A percentile compares a stretch with the other conserved stretches of the same genome.
phyloP scores from a whole-genome alignment of 2,888 invertebrate species.

The Campoplex nolae region DNA sequence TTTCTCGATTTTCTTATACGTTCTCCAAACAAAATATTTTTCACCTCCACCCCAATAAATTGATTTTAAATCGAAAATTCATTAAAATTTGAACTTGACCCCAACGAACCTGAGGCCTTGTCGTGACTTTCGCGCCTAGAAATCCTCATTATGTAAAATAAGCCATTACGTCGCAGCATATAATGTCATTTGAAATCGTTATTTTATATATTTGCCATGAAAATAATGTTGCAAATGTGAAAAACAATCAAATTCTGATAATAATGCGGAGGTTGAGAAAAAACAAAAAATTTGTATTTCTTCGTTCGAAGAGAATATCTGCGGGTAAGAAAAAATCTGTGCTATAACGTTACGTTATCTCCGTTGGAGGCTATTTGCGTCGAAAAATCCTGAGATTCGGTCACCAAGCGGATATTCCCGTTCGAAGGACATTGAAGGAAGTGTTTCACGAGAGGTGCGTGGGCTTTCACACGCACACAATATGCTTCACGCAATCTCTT shows the following conservation, averaged over 20 bases:
- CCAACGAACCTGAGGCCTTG: background rate
- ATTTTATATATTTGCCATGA: background rate
- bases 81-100: background rate
- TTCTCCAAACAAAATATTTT: background rate
- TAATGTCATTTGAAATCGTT: too few relatives aligned
- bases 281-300: background rate
- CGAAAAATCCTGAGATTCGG: constrained; percentile 59
- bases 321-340: background rate
- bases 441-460: constrained; percentile 36
- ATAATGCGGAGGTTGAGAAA: background rate
- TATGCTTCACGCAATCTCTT: too few relatives aligned
- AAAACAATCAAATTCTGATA: background rate
- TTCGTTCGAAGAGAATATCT: background rate
- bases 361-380: constrained; percentile 17
- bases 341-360: background rate
- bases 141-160: background rate
- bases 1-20: background rate
- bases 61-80: background rate
- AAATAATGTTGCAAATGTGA: background rate
- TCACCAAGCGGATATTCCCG: constrained; percentile 63
- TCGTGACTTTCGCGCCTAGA: background rate
- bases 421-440: constrained; percentile 64
- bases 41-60: background rate
- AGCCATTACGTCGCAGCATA: background rate
- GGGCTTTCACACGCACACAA: background rate